Percentiles rank a stretch among this genome's conserved stretches.
These are phyloP conservation scores for Eciton burchellii DNA, from an alignment of 1,140 invertebrate genomes.

Conservation along the genomic window DNA sequence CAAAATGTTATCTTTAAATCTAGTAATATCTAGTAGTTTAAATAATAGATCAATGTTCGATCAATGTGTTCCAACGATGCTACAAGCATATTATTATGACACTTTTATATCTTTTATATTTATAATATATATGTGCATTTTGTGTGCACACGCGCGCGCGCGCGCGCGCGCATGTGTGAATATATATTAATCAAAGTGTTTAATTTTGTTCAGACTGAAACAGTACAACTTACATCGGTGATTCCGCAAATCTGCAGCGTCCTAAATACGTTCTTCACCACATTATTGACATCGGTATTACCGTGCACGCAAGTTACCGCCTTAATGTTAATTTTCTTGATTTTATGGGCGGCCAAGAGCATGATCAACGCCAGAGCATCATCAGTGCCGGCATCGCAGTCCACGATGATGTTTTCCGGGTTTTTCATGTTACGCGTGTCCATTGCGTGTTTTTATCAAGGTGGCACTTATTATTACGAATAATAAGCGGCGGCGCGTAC, in stretches of 20 bases:
- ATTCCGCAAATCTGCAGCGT: conserved; percentile 85
- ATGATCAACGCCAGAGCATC: conserved; percentile 88
- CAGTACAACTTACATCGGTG: conserved; percentile 84
- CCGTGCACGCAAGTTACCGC: conserved; percentile 89
- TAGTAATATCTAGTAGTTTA: too few species aligned
- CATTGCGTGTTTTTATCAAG: neutral
- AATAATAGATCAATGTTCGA: too few species aligned
- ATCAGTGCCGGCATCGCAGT: conserved; percentile 89
- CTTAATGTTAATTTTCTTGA: conserved; percentile 85
- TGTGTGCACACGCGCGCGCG: too few species aligned
- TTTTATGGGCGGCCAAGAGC: conserved; percentile 86
- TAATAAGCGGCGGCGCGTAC: neutral
- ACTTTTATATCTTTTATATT: too few species aligned
- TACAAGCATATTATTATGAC: too few species aligned
- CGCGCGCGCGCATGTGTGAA: too few species aligned
- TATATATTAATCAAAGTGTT: too few species aligned
- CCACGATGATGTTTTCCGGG: conserved; percentile 85
- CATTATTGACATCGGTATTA: conserved; percentile 88
- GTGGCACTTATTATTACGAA: neutral
- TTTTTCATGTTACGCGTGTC: neutral
- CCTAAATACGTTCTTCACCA: conserved; percentile 87
- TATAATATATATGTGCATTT: too few species aligned
- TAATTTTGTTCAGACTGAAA: too few species aligned
- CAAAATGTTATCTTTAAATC: too few species aligned
- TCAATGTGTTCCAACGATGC: too few species aligned